phyloP scores from a whole-genome alignment of 2,888 invertebrate species.

The Augiades crinisus region DNA sequence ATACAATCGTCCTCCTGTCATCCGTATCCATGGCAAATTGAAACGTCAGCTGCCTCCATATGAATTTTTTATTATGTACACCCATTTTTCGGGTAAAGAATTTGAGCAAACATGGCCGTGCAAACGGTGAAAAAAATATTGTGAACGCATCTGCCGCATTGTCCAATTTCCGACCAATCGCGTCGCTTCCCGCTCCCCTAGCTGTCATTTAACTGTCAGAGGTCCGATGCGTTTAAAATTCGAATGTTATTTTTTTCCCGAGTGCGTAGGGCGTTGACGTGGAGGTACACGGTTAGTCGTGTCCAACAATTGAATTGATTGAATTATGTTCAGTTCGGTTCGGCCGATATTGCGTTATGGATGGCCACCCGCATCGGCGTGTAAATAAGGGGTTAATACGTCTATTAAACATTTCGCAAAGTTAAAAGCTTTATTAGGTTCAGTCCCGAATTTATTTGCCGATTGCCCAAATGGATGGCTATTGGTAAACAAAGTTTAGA shows the following conservation, averaged over 20 bases:
- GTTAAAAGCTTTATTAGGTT: slow-evolving; percentile 22
- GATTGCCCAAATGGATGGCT: neutral
- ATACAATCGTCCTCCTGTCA: slow-evolving; percentile 49
- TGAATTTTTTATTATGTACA: slow-evolving; percentile 31
- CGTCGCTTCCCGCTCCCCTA: slow-evolving; percentile 69
- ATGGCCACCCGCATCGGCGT: slow-evolving; percentile 70
- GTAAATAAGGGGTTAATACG: slow-evolving; percentile 53
- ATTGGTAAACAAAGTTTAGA: too few relatives aligned
- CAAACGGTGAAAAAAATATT: slow-evolving; percentile 50
- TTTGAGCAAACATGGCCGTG: slow-evolving; percentile 73
- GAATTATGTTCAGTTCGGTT: slow-evolving; percentile 76
- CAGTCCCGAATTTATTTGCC: neutral
- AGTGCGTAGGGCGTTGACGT: slow-evolving; percentile 70
- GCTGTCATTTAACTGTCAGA: slow-evolving; percentile 70
- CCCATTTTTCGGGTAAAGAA: slow-evolving; percentile 46
- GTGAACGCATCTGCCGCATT: slow-evolving; percentile 75
- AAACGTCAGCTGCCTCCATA: slow-evolving; percentile 63
- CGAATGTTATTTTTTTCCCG: slow-evolving; percentile 63
- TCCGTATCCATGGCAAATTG: slow-evolving; percentile 56
- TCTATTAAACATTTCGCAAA: slow-evolving; percentile 19
- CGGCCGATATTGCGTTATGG: slow-evolving; percentile 60
- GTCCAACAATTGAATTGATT: slow-evolving; percentile 77
- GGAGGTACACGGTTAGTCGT: slow-evolving; percentile 64
- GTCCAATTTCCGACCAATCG: slow-evolving; percentile 74
- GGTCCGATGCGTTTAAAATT: slow-evolving; percentile 48